These are phyloP conservation scores for Oxyruncus cristatus DNA, from an alignment of 2,113 vertebrate species.

Conservation along the genomic window DNA sequence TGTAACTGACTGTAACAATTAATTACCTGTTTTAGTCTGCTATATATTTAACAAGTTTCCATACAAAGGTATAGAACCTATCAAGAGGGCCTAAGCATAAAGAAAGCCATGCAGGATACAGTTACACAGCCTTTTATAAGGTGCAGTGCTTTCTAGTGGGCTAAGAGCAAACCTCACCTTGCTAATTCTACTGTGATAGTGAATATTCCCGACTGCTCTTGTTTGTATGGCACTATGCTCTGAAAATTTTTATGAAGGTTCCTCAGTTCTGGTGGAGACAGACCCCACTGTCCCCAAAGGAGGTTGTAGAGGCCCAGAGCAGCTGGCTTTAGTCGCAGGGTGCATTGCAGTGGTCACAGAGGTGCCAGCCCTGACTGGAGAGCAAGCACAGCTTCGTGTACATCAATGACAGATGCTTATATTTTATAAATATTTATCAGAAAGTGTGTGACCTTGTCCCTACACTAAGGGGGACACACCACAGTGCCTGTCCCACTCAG, in stretches of 20 bases:
- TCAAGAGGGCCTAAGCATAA: neutral
- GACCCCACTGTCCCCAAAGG: neutral
- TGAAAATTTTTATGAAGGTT: neutral
- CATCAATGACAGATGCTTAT: rapidly evolving
- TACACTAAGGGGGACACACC: neutral
- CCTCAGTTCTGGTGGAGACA: neutral
- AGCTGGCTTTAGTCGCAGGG: neutral
- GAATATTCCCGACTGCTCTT: neutral
- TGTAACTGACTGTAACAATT: neutral
- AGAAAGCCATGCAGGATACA: rapidly evolving
- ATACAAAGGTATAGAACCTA: neutral
- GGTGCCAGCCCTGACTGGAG: rapidly evolving
- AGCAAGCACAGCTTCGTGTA: neutral
- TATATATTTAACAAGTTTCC: neutral
- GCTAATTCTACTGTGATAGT: neutral
- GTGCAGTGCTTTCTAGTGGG: neutral
- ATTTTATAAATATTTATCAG: neutral
- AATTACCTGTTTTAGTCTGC: neutral
- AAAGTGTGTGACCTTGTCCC: neutral
- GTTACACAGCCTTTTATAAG: no score
- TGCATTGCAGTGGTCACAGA: neutral
- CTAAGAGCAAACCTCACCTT: neutral
- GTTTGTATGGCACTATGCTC: neutral
- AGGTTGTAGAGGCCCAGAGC: neutral
- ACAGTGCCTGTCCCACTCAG: rapidly evolving